These are phyloP conservation scores for Scatophagus argus DNA, from an alignment of 2,113 vertebrate species.

Conservation along the genomic window DNA sequence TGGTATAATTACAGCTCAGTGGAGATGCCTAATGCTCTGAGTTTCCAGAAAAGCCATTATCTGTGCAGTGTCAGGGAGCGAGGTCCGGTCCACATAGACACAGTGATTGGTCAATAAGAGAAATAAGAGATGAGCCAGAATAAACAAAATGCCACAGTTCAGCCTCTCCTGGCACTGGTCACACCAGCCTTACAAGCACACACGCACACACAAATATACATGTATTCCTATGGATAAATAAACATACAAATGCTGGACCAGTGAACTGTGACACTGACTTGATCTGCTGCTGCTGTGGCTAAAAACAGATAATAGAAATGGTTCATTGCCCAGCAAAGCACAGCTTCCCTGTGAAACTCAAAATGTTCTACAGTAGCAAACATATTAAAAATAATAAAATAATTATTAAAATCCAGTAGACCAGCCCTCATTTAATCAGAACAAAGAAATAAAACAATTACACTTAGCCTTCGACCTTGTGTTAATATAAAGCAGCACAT, in stretches of 20 bases:
- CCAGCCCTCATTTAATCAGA: constrained; percentile 35
- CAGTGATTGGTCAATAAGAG: constrained; percentile 59
- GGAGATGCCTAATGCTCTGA: constrained; percentile 41
- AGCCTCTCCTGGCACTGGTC: constrained; percentile 16
- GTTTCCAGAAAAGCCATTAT: constrained; percentile 71
- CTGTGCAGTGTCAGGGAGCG: constrained; percentile 33
- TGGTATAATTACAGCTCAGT: constrained; percentile 60
- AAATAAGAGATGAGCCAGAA: constrained; percentile 40
- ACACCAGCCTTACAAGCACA: constrained; percentile 16
- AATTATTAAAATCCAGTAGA: constrained; percentile 29
- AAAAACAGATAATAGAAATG: constrained; percentile 61
- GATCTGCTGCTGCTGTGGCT: constrained; percentile 38
- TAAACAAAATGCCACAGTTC: constrained; percentile 53
- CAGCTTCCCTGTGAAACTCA: constrained; percentile 7
- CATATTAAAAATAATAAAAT: too few species aligned
- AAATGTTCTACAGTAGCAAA: background rate
- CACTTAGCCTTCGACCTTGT: constrained; percentile 25
- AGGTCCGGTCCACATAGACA: constrained; percentile 33
- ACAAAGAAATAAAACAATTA: constrained; percentile 1
- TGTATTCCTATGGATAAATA: constrained; percentile 50
- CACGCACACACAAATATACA: constrained; percentile 22
- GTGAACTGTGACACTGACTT: constrained; percentile 59
- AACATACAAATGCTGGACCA: constrained; percentile 50
- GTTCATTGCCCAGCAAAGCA: constrained; percentile 30
- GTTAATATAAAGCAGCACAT: constrained; percentile 31